phyloP scores from a whole-genome alignment of 2,888 invertebrate species.

The Scaptomyza polygonia region DNA sequence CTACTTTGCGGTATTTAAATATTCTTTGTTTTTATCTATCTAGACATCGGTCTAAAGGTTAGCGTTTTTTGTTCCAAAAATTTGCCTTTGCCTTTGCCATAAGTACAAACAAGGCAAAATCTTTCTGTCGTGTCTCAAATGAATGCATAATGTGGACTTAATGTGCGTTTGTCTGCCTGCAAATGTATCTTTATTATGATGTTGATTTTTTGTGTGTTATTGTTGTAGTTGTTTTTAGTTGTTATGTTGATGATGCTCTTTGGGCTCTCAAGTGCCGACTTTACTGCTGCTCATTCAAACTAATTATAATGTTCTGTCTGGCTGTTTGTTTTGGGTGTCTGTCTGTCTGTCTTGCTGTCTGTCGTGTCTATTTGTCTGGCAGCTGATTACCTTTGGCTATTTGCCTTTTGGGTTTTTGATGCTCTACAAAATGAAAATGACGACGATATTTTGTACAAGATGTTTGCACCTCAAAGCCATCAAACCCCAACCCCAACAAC shows the following conservation, averaged over 20 bases:
- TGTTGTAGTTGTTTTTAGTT: not conserved
- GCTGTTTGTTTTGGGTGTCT: constrained; percentile 26
- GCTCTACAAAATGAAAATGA: constrained; percentile 24
- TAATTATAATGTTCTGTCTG: constrained; percentile 59
- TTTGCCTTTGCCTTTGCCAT: constrained; percentile 18
- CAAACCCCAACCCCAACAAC: no score
- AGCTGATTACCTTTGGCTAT: constrained; percentile 69
- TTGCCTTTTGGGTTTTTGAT: constrained; percentile 48
- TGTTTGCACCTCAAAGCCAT: constrained; percentile 46
- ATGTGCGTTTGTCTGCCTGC: constrained; percentile 44
- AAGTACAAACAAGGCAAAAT: constrained; percentile 10
- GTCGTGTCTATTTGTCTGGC: constrained; percentile 34
- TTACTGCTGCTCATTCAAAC: constrained; percentile 59
- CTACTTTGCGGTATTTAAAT: not conserved
- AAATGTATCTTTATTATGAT: constrained; percentile 49
- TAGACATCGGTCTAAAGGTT: not conserved
- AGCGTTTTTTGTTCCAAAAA: constrained; percentile 33
- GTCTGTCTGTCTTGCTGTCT: constrained; percentile 35
- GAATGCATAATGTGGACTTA: constrained; percentile 70
- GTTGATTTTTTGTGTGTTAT: constrained; percentile 12
- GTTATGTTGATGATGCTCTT: constrained; percentile 28
- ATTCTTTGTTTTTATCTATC: not conserved
- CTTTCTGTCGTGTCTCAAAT: constrained; percentile 41
- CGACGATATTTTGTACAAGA: constrained; percentile 22
- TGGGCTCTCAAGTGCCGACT: constrained; percentile 51